Conservation (phyloP, 1,140 invertebrate species). For the Tetragnatha versicolor region DNA sequence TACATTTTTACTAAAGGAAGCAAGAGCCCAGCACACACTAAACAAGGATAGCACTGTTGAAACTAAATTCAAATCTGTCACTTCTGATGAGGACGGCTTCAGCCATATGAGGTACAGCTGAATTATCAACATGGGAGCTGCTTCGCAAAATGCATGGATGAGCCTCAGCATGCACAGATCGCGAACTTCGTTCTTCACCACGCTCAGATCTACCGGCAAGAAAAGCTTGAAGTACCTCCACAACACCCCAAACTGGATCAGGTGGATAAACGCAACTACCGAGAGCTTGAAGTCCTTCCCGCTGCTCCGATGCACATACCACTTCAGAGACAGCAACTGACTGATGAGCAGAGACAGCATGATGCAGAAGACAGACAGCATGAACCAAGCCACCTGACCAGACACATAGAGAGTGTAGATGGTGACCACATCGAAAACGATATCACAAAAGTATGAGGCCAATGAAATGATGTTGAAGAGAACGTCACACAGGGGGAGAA, state of each 20-base stretch:
- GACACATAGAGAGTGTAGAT: constrained; percentile 78
- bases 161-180: constrained; percentile 80
- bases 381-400: constrained; percentile 70
- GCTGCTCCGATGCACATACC: constrained; percentile 63
- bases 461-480: constrained; percentile 90
- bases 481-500: constrained; percentile 85
- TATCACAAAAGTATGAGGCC: constrained; percentile 89
- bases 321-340: constrained; percentile 70
- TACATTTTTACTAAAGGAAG: constrained; percentile 89
- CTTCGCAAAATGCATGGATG: constrained; percentile 86
- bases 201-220: constrained; percentile 81
- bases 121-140: constrained; percentile 84
- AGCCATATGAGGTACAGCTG: constrained; percentile 76
- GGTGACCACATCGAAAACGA: constrained; percentile 86
- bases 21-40: constrained; percentile 87
- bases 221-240: constrained; percentile 89
- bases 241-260: constrained; percentile 81
- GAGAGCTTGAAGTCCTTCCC: constrained; percentile 42
- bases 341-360: constrained; percentile 75
- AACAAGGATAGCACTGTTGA: constrained; percentile 81
- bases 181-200: constrained; percentile 83
- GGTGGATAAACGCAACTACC: constrained; percentile 69
- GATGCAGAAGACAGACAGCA: constrained; percentile 74
- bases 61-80: constrained; percentile 81
- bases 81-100: constrained; percentile 66